These are phyloP conservation scores for Adela reaumurella DNA, from an alignment of 2,888 invertebrate genomes.

Conservation along the genomic window DNA sequence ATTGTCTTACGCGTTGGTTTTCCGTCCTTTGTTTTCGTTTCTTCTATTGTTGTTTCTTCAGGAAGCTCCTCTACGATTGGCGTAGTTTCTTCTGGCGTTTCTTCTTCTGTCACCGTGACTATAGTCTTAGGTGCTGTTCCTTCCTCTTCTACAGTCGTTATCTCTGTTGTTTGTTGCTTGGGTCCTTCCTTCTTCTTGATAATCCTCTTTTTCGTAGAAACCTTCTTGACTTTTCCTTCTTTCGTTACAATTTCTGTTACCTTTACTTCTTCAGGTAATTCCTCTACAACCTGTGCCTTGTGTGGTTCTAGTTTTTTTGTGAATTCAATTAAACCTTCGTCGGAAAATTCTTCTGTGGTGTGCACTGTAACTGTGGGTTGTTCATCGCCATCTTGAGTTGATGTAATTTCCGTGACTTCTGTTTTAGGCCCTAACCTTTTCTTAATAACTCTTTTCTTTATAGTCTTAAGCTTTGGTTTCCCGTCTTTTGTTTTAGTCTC, in stretches of 20 bases:
- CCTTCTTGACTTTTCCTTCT: too few relatives aligned
- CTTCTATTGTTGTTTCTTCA: too few relatives aligned
- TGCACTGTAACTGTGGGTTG: conserved; percentile 20
- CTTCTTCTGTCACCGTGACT: conserved; percentile 16
- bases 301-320: conserved; percentile 11
- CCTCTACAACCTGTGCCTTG: conserved; percentile 11
- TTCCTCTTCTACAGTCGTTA: conserved; percentile 16
- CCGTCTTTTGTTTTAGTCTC: conserved; percentile 19
- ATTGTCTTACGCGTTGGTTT: too few relatives aligned
- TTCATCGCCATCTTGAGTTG: conserved; percentile 13
- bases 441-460: conserved; percentile 19
- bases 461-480: conserved; percentile 17
- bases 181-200: conserved; percentile 28
- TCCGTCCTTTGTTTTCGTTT: too few relatives aligned
- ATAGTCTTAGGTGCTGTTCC: conserved; percentile 23
- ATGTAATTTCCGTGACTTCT: conserved; percentile 16
- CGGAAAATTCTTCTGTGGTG: conserved; percentile 19
- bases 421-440: conserved; percentile 19
- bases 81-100: too few relatives aligned
- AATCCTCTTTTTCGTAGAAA: too few relatives aligned
- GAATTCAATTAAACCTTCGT: conserved; percentile 13
- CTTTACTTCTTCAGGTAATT: too few relatives aligned
- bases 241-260: too few relatives aligned
- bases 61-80: too few relatives aligned
- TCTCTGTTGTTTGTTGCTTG: conserved; percentile 31